Percentiles rank a stretch among this genome's conserved stretches.
Evolutionary conservation across 2,888 invertebrate species (phyloP).

Genomic region (Aphodius granarius): DNA sequence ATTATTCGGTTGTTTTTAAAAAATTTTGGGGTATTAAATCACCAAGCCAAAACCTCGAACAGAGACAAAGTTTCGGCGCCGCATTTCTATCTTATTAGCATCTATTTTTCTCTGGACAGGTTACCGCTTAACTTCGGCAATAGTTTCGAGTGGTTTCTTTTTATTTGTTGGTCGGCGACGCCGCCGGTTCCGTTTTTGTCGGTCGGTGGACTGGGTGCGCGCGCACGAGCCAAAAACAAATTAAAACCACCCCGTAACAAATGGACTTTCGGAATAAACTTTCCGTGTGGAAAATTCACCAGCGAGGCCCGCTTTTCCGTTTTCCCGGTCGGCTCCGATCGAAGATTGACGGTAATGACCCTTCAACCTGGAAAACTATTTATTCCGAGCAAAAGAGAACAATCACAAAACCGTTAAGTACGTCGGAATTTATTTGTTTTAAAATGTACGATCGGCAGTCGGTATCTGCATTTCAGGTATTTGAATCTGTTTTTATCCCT

Average conservation of each 20-base stretch:
- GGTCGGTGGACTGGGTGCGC: constrained; percentile 9
- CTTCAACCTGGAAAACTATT: constrained; percentile 3
- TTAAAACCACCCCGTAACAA: constrained; percentile 13
- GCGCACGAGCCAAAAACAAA: constrained; percentile 1
- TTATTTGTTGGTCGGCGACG: not conserved
- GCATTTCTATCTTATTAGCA: not conserved
- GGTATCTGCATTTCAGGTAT: too few species aligned
- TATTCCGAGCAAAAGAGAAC: not conserved
- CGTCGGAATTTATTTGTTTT: constrained; percentile 10
- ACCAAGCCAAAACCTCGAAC: not conserved
- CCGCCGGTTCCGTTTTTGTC: constrained; percentile 1
- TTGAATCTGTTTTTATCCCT: too few species aligned
- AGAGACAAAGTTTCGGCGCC: too few species aligned
- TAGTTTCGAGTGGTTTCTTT: not conserved
- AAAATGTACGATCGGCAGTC: not conserved
- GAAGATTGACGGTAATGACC: constrained; percentile 11
- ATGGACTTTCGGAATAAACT: constrained; percentile 7
- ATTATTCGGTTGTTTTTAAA: not conserved
- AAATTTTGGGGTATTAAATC: not conserved
- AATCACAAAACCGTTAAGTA: constrained; percentile 6
- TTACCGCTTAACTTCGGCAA: not conserved
- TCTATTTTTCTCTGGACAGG: not conserved
- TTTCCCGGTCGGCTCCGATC: not conserved
- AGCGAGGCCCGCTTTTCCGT: constrained; percentile 4
- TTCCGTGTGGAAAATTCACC: constrained; percentile 9